These are phyloP conservation scores for Chrysolophus pictus DNA, from an alignment of 2,797 vertebrate species.

Conservation along the genomic window DNA sequence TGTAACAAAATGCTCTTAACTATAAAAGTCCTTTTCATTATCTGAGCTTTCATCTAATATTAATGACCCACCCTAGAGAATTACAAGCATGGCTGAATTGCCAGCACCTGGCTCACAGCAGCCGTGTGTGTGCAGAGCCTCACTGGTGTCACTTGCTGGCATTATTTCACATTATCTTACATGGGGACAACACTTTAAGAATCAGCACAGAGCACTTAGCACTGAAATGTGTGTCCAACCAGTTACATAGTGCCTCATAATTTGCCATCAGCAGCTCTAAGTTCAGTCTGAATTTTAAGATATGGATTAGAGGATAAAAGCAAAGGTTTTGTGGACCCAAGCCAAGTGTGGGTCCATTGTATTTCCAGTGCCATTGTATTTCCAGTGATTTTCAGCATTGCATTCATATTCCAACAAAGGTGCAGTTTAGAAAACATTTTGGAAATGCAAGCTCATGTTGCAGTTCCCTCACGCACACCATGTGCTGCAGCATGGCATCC, in stretches of 20 bases:
- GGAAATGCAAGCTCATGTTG: neutral
- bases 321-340: neutral
- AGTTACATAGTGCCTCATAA: neutral
- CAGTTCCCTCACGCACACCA: neutral
- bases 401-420: neutral
- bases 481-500: neutral
- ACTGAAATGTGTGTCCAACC: neutral
- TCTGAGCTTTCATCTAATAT: neutral
- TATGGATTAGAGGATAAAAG: neutral
- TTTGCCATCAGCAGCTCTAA: neutral
- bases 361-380: neutral
- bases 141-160: neutral
- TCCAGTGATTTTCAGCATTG: neutral
- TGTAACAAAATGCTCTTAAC: neutral
- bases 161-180: neutral
- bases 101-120: rapidly evolving
- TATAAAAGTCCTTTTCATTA: neutral
- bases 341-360: neutral
- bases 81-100: neutral
- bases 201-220: neutral
- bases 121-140: neutral
- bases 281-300: neutral
- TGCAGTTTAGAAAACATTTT: neutral
- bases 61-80: neutral
- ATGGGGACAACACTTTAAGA: neutral